Base-by-base conservation (phyloP, 2,113 vertebrate species). In the Anhinga anhinga region DNA sequence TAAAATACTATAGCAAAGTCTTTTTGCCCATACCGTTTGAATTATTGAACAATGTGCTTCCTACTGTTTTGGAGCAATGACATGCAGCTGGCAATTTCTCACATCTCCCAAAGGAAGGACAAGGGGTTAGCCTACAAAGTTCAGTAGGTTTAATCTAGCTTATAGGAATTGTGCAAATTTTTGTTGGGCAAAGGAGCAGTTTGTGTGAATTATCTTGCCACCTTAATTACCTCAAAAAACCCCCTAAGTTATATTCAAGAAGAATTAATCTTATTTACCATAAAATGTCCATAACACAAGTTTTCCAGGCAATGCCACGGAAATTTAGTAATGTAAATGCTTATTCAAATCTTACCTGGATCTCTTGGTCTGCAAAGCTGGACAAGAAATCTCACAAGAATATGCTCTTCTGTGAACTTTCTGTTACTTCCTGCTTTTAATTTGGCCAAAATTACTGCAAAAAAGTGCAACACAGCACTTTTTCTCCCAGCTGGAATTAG, bases 381-480 rank as follows among this genome's bases (percentile, higher is more conserved):
- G 66, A 61, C 65, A 85, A 72, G 49, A 76, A 90, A 59, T 65
- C 73, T 96, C 58, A 73, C 61, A 95, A 69, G 47, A 95, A 78
- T 72, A 82, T 49, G 14, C 45, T 85, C 13, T 77, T 82, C 59
- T 73, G 58, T 96, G 77, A 97, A 91, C 86, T 91, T 93, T 95
- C 73, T 89, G 65, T 36, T 96, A 89, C 94, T 87, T 95, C 92
- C 88, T 91, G 69, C 52, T 93, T 94, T 95, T 93, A 92, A 79
- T 87, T 82, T 93, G 56, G 44, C 40, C 22, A 87, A 93, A 95
- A 91, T 58, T 56, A 82, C 73, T 92, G 49, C 61, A 87, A n/a
- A 73, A 93, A 95, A 88, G 69, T 91, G 77, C 84, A 92, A 80
- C 73, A 66, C 70, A 95, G 96, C 93, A 94, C 62, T 93, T 97